phyloP scores from a whole-genome alignment of 2,888 invertebrate genomes.

The Osedax fenrisi region DNA sequence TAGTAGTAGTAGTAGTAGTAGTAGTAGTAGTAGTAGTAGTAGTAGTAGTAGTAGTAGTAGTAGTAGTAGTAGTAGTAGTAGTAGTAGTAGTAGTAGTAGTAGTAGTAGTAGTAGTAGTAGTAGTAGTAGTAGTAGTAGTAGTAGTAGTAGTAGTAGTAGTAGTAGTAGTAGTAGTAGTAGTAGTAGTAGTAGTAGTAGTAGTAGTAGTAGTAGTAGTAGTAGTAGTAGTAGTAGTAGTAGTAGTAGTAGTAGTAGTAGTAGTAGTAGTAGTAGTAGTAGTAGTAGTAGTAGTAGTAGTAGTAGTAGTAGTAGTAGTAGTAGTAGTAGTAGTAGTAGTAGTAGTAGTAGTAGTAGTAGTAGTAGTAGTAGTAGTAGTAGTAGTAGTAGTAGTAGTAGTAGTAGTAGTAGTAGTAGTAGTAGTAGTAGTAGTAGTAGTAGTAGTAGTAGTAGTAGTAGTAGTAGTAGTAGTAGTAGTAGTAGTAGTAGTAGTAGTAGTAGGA shows the following conservation, averaged over 20 bases:
- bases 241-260: constrained; percentile 21
- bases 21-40: constrained; percentile 21
- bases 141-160: constrained; percentile 19
- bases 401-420: constrained; percentile 10
- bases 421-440: constrained; percentile 22
- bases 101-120: constrained; percentile 21
- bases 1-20: constrained; percentile 19
- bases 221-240: constrained; percentile 15
- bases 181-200: constrained; percentile 20
- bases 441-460: constrained; percentile 5
- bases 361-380: constrained; percentile 17
- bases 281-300: constrained; percentile 18
- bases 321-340: constrained; percentile 22
- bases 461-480: not conserved
- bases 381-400: constrained; percentile 22
- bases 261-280: constrained; percentile 21
- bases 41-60: constrained; percentile 21
- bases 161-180: constrained; percentile 17
- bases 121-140: constrained; percentile 19
- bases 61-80: constrained; percentile 13
- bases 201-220: constrained; percentile 19
- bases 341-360: constrained; percentile 13
- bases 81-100: constrained; percentile 20
- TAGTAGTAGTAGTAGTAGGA: no score
- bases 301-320: constrained; percentile 20